Base-by-base conservation (phyloP, 1,140 invertebrate species). In the Nebria ingens region DNA sequence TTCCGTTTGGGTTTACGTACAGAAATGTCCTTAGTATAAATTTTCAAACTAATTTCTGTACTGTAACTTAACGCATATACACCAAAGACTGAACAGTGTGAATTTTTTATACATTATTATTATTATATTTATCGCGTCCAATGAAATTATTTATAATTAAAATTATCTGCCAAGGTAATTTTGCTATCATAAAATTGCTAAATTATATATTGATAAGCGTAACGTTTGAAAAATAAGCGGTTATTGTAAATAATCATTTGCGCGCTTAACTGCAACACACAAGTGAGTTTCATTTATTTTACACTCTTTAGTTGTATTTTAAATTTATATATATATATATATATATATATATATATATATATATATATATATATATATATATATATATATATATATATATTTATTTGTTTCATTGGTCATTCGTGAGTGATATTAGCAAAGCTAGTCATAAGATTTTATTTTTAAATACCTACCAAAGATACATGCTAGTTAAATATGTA, bases 391-490 rank as follows among this genome's bases (percentile, higher is more conserved):
- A n/a, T n/a, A n/a, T n/a, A n/a, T n/a, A n/a, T n/a, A n/a, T n/a
- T n/a, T n/a, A 45, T 45, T 12, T 45, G 9, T 45, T 45, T 34
- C 15, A 45, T 45, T 45, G 40, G 40, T 45, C 6, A 45, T 45
- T 12, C 25, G 40, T 45, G 40, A 45, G 40, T 45, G 40, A 45
- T 45, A 45, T 45, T 45, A 45, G 40, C 40, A 45, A 45, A 45
- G 40, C 40, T 45, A 45, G 40, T 45, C 40, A 45, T 45, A 45
- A 45, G 40, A 45, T 45, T 45, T 45, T 45, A 45, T 45, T 45
- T 45, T 45, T 45, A 11, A 45, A 45, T 45, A 17, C 40, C 40
- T 45, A 45, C 40, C 40, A 45, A 45, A 45, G 40, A 45, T 45
- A 45, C 40, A 45, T 45, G 40, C 40, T 45, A 45, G 40, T 45